Conservation (phyloP, 2,797 vertebrate species). For the Hozukius guyotensis region DNA sequence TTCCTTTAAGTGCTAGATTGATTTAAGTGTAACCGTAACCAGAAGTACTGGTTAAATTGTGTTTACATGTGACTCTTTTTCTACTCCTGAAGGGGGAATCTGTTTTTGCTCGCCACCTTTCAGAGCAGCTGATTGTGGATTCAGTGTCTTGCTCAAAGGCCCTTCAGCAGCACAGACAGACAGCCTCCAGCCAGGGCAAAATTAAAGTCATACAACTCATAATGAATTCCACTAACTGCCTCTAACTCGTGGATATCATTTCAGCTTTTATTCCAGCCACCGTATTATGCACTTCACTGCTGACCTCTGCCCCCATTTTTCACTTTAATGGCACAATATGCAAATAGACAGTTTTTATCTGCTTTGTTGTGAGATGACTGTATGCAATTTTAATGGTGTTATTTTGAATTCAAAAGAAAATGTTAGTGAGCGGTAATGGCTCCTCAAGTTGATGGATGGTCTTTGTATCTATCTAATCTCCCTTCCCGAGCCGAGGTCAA, state of each 20-base stretch:
- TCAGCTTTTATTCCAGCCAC: slow-evolving; percentile 1
- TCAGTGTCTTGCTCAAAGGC: background rate
- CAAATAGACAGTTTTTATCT: slow-evolving; percentile 29
- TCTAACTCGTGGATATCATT: slow-evolving; percentile 9
- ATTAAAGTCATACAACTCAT: slow-evolving; percentile 7
- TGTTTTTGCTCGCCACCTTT: background rate
- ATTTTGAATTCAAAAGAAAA: slow-evolving; percentile 26
- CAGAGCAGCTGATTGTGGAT: background rate
- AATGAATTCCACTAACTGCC: slow-evolving; percentile 12
- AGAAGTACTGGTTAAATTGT: background rate
- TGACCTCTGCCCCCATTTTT: slow-evolving; percentile 23
- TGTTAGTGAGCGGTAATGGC: background rate
- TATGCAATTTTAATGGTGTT: slow-evolving; percentile 19
- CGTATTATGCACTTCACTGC: slow-evolving; percentile 18
- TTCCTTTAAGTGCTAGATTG: background rate
- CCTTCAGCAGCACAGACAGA: background rate
- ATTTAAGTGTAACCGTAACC: background rate
- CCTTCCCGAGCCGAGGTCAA: background rate
- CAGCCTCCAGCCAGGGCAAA: background rate
- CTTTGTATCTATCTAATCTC: slow-evolving; percentile 4
- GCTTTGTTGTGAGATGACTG: slow-evolving; percentile 7
- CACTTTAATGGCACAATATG: slow-evolving; percentile 29
- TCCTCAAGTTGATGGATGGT: slow-evolving; percentile 22
- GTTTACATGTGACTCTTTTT: background rate
- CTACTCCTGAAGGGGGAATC: background rate